Conservation (phyloP, 2,113 vertebrate species). For the Cyprinodon variegatus region DNA sequence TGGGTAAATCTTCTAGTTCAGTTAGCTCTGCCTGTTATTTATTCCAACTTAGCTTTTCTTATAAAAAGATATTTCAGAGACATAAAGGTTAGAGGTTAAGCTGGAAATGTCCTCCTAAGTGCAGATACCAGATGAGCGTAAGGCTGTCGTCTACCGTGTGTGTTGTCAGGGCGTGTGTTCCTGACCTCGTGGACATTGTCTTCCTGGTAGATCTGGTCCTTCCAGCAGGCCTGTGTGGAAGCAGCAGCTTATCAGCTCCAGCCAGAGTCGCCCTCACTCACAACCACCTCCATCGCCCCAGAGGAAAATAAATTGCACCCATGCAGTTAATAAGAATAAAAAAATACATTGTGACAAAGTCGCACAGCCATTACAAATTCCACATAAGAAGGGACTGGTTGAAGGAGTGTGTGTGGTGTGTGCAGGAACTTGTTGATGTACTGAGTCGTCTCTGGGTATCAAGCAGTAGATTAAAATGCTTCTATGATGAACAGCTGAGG, state of each 20-base stretch:
- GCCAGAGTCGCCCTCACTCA: conserved; percentile 87
- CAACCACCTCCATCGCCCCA: conserved; percentile 87
- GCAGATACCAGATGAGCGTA: conserved; percentile 22
- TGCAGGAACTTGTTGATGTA: conserved; percentile 6
- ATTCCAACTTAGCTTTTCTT: neutral
- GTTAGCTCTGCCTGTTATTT: neutral
- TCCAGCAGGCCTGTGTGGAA: conserved; percentile 83
- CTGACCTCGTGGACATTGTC: conserved; percentile 90
- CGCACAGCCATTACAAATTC: conserved; percentile 83
- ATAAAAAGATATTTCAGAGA: neutral
- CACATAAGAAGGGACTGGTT: conserved; percentile 57
- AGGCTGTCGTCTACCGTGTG: conserved; percentile 24
- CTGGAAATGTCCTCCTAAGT: conserved; percentile 22
- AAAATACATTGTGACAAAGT: conserved; percentile 88
- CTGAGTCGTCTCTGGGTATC: conserved; percentile 52
- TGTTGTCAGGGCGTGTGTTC: conserved; percentile 48
- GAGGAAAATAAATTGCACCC: conserved; percentile 97
- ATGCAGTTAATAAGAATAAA: conserved; percentile 94
- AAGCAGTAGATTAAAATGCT: conserved; percentile 26
- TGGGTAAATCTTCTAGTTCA: neutral
- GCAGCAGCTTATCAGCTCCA: conserved; percentile 89
- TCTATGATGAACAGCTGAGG: conserved; percentile 61
- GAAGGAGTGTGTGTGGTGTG: conserved; percentile 66
- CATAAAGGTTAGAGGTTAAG: neutral
- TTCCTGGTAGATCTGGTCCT: conserved; percentile 90